phyloP scores from a whole-genome alignment of 2,113 vertebrate species.

The Pterocles gutturalis region DNA sequence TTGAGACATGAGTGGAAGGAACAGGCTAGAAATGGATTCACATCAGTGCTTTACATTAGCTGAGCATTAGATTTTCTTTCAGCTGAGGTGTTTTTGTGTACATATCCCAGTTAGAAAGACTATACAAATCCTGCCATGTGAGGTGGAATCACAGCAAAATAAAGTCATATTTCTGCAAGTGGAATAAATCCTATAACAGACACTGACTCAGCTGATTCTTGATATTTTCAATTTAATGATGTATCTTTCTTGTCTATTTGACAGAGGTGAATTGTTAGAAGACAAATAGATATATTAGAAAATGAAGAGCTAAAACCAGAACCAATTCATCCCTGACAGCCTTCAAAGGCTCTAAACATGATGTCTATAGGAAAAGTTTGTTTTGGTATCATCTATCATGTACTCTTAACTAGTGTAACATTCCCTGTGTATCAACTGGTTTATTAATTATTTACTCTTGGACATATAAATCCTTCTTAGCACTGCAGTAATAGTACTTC shows the following conservation, averaged over 20 bases:
- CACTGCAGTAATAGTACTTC: slow-evolving; percentile 10
- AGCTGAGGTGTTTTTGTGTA: not conserved
- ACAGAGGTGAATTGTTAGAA: slow-evolving; percentile 49
- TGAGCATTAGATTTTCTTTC: not conserved
- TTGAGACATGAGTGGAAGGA: not conserved
- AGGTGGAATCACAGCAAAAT: not conserved
- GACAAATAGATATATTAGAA: slow-evolving; percentile 17
- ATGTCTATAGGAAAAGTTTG: not conserved
- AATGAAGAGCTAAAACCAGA: slow-evolving; percentile 34
- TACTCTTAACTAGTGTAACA: slow-evolving; percentile 9
- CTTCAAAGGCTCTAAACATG: not conserved
- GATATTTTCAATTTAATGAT: not conserved
- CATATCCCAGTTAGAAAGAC: not conserved
- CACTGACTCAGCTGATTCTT: not conserved
- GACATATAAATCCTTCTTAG: slow-evolving; percentile 29
- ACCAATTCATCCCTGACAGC: not conserved
- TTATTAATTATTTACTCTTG: slow-evolving; percentile 54
- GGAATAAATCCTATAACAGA: slow-evolving; percentile 2
- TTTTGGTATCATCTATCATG: not conserved
- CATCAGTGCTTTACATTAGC: not conserved
- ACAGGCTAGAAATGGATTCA: not conserved
- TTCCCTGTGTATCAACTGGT: slow-evolving; percentile 13
- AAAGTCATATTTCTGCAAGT: not conserved
- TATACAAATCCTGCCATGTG: not conserved
- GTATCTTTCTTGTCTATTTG: not conserved